These are phyloP conservation scores for Tachuris rubrigastra DNA, from an alignment of 2,113 vertebrate genomes.

Conservation along the genomic window DNA sequence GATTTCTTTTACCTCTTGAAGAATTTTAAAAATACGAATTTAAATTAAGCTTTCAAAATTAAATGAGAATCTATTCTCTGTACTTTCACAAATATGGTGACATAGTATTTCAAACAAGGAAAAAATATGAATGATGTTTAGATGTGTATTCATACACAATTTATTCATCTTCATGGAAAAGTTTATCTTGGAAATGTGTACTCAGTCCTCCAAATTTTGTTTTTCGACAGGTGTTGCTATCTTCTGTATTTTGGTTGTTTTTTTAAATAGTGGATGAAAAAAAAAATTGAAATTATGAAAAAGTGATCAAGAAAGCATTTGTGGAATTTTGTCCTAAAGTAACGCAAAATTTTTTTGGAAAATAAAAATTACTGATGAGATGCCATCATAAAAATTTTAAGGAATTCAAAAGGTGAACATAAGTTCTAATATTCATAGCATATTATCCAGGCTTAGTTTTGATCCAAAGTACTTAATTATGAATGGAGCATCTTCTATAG, in stretches of 20 bases:
- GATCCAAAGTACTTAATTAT: not conserved
- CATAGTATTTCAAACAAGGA: not conserved
- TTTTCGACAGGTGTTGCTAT: not conserved
- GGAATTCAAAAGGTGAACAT: not conserved
- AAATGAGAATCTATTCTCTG: not conserved
- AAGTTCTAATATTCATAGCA: not conserved
- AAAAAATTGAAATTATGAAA: not conserved
- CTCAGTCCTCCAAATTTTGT: not conserved
- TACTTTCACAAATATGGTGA: not conserved
- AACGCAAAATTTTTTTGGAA: accelerated
- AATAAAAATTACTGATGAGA: not conserved
- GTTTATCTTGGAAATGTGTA: not conserved
- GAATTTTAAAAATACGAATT: not conserved
- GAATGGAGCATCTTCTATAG: not conserved
- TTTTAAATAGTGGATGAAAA: not conserved
- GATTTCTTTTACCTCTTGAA: not conserved
- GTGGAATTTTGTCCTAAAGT: not conserved
- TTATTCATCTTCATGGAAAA: not conserved
- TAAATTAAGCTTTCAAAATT: not conserved
- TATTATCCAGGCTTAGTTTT: not conserved
- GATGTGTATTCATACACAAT: not conserved
- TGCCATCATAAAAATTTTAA: not conserved
- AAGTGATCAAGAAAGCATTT: not conserved
- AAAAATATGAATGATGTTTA: not conserved
- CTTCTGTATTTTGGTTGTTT: not conserved